Evolutionary conservation across 37 sponge, comb jelly and placozoan species (phyloP), one percentile per base, ranked within the genome.

Genomic region (Amphimedon queenslandica): DNA sequence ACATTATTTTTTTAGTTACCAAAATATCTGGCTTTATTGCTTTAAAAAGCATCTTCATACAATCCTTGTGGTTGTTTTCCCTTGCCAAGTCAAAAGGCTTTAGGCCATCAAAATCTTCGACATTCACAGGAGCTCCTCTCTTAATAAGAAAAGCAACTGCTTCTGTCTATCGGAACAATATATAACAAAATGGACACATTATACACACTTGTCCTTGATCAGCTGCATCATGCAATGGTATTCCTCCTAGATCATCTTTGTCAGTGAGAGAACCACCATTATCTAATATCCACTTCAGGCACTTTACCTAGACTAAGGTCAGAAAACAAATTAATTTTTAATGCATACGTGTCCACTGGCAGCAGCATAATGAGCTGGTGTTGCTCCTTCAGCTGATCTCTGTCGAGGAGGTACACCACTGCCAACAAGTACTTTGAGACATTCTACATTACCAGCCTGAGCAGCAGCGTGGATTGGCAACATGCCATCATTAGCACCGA

Each of bases 281-380:
- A 43, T 81, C 57, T 71, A 90, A 41, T 18, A 90, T 79, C 91
- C 91, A 90, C 27, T 87, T 82, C 70, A 87, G 71, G 34, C 82
- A 80, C 42, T 75, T 64, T 5, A 86, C 74, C 85, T 85, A 42
- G 23, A 39, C 38, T 33, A 55, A 58, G 40, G 63, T 20, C n/a
- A 56, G 3, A 55, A 57, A 13, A 11, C 3, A 30, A n/a, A 37
- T 24, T 41, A 61, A 63, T 64, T 25, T 42, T 21, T 35, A 20
- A 16, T 38, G 31, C 69, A 27, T 66, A 88, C 91, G 58, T 90
- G 80, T 8, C 95, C 95, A 69, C 91, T 83, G 24, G 95, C 95
- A 27, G 95, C 88, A 41, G 91, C 84, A 76, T 86, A 94, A 70
- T 94, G 95, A 35, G 82, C 81, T n/a, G 91, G 84, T 0, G 91